Percentiles rank a stretch among this genome's conserved stretches.
Evolutionary conservation across 2,797 vertebrate species (phyloP).

Genomic region (Cuniculus paca): DNA sequence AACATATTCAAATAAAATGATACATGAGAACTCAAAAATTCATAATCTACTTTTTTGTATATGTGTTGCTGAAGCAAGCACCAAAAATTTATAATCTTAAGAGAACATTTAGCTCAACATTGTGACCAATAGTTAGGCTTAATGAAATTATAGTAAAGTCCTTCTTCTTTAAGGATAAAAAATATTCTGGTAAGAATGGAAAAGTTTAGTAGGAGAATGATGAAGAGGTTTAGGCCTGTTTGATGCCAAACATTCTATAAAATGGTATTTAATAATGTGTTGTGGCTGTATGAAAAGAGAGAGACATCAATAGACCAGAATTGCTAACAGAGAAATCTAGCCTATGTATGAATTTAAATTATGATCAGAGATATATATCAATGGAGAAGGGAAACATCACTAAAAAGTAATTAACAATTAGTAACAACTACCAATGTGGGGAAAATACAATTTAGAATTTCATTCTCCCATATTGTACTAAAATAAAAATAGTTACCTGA

Average conservation of each 20-base stretch:
- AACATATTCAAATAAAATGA: neutral
- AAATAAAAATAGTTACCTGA: neutral
- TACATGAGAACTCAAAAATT: neutral
- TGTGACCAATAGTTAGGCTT: neutral
- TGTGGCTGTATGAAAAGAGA: neutral
- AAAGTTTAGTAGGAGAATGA: neutral
- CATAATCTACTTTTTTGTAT: neutral
- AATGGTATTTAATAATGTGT: slow-evolving; percentile 21
- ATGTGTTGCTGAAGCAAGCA: neutral
- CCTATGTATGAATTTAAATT: neutral
- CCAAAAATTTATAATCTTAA: neutral
- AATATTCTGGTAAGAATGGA: neutral
- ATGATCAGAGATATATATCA: neutral
- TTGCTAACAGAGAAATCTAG: neutral
- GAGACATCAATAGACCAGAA: slow-evolving; percentile 5
- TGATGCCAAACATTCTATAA: neutral
- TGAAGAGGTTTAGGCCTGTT: neutral
- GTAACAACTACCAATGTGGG: neutral
- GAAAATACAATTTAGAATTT: slow-evolving; percentile 1
- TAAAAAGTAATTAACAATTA: slow-evolving; percentile 49
- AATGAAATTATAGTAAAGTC: neutral
- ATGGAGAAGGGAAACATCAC: neutral
- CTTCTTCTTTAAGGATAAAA: slow-evolving; percentile 34
- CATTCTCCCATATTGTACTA: neutral
- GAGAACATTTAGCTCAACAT: neutral